Conservation (phyloP, 1,140 invertebrate genomes). For the Drepana arcuata region DNA sequence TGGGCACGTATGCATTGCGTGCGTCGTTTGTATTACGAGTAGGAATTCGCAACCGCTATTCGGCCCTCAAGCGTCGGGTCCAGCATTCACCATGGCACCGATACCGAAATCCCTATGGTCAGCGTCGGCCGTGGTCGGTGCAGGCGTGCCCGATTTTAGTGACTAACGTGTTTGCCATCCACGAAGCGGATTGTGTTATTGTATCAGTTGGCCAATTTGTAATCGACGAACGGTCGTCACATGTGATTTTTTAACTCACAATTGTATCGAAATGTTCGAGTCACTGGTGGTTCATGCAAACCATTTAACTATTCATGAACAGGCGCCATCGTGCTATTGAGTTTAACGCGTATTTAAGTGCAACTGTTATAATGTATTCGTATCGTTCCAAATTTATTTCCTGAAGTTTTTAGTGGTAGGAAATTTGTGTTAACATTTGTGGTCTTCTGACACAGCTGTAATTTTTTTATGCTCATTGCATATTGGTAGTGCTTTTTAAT, state of each 20-base stretch:
- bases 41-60: conserved; percentile 68
- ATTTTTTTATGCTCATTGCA: no score
- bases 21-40: conserved; percentile 65
- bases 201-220: conserved; percentile 54
- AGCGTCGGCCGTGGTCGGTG: conserved; percentile 31
- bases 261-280: no score
- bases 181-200: conserved; percentile 36
- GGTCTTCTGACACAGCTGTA: no score
- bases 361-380: no score
- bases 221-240: conserved; percentile 47
- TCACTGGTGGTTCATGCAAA: no score
- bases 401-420: no score
- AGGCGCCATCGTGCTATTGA: no score
- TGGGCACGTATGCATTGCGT: conserved; percentile 47
- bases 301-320: no score
- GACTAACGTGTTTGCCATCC: conserved; percentile 45
- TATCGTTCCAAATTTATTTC: no score
- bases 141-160: conserved; percentile 36
- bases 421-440: no score
- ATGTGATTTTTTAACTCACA: conserved; percentile 24
- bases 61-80: conserved; percentile 38
- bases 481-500: no score
- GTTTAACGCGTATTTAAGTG: no score
- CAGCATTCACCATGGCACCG: conserved; percentile 49
- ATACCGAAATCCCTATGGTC: conserved; percentile 49